Evolutionary conservation across 1,140 invertebrate species (phyloP), one percentile per base, ranked within the genome.

Genomic region (Samia ricini): DNA sequence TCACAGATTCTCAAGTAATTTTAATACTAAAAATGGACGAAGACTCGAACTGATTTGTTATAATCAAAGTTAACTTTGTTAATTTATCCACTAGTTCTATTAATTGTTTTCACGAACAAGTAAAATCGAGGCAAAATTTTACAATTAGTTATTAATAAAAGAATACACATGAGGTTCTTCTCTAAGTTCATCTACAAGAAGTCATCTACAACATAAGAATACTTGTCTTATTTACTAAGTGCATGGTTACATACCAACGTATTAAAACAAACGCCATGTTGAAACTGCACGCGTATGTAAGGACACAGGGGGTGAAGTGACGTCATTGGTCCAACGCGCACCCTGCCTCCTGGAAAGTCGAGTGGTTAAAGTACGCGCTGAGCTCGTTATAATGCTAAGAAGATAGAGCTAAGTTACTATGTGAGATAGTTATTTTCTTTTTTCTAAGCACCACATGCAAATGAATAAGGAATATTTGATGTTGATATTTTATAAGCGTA

Each of bases 301-400:
- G 52, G 58, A 58, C 57, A 55, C 48, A 64, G 48, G 60, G 63
- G 59, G 59, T 24, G 49, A 60, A 67, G 61, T 75, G 74, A 81
- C 76, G 76, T 78, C 77, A 84, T 82, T 84, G 79, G 81, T 79
- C 69, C 74, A 74, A 77, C 79, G 79, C 79, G 71, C 81, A 81
- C 81, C 81, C 81, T 63, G 61, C 67, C 71, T 68, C 72, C 76
- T 63, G 29, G 66, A 29, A 50, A 26, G 33, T 55, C 24, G 24
- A 62, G 65, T 62, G 56, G 33, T 10, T 42, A 15, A 42, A 42
- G 33, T 42, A 42, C 4, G 33, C 33, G 12, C 10, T 42, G 12
- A 15, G 33, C 33, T 42, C 33, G 12, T 10, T 15, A 42, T 15
- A 4, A 12, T 42, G n/a, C 33, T 42, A 42, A 4, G n/a, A n/a